Conservation (phyloP, 1,140 invertebrate genomes). For the Mercenaria mercenaria region DNA sequence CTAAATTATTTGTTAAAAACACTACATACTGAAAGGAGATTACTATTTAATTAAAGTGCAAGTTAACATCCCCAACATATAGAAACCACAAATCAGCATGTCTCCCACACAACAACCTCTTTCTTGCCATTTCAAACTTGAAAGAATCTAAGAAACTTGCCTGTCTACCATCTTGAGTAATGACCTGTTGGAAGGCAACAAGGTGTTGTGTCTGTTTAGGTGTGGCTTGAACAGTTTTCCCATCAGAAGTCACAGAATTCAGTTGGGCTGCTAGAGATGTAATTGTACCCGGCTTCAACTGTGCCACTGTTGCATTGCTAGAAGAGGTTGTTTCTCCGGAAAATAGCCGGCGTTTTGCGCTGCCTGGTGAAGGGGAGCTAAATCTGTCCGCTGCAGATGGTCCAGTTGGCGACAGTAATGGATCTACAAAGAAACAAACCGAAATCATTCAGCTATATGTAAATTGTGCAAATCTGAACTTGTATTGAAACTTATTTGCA, state of each 20-base stretch:
- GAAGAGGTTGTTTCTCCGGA: constrained; percentile 21
- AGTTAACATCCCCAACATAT: no score
- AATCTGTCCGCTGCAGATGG: constrained; percentile 84
- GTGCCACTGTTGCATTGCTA: background rate
- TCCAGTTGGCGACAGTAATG: constrained; percentile 82
- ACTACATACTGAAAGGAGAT: no score
- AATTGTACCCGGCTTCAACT: background rate
- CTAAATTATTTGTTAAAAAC: no score
- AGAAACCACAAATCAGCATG: no score
- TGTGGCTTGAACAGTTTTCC: background rate
- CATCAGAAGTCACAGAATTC: background rate
- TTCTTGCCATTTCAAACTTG: no score
- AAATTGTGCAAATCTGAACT: no score
- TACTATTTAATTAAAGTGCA: no score
- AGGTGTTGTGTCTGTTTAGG: constrained; percentile 53
- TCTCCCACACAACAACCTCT: no score
- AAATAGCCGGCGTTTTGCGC: constrained; percentile 85
- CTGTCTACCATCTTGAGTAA: constrained; percentile 81
- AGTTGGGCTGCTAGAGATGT: background rate
- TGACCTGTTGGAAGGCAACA: constrained; percentile 79
- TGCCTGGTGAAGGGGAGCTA: constrained; percentile 84
- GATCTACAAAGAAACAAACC: constrained; percentile 78
- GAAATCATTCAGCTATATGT: no score
- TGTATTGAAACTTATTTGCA: background rate
- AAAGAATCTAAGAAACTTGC: no score